Evolutionary conservation across 2,113 vertebrate species (phyloP).

Genomic region (Tonatia bakeri): DNA sequence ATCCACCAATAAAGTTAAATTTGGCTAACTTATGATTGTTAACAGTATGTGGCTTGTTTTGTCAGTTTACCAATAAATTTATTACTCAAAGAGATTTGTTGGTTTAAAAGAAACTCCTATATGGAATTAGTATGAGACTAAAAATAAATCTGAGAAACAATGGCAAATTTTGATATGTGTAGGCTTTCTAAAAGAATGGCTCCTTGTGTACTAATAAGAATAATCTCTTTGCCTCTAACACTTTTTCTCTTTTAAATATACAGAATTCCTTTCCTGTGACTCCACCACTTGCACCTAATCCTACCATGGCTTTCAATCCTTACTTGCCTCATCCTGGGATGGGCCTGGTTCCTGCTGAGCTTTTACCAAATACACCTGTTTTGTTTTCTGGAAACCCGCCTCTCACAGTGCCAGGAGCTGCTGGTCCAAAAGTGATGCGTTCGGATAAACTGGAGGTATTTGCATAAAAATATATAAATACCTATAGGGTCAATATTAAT

Average conservation of each 20-base stretch:
- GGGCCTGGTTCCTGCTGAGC: slow-evolving; percentile 93
- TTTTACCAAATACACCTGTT: slow-evolving; percentile 92
- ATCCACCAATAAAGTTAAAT: slow-evolving; percentile 24
- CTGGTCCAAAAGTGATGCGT: slow-evolving; percentile 91
- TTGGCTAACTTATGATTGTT: slow-evolving; percentile 52
- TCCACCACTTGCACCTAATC: slow-evolving; percentile 89
- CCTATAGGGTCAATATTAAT: not conserved
- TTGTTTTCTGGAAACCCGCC: slow-evolving; percentile 94
- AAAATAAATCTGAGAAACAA: slow-evolving; percentile 32
- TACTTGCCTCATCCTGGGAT: slow-evolving; percentile 95
- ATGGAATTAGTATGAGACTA: slow-evolving; percentile 55
- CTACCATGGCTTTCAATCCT: slow-evolving; percentile 94
- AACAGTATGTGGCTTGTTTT: slow-evolving; percentile 65
- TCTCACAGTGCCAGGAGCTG: slow-evolving; percentile 87
- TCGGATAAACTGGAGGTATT: slow-evolving; percentile 98
- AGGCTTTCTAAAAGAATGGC: slow-evolving; percentile 32
- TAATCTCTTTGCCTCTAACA: not conserved
- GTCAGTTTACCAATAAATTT: slow-evolving; percentile 70
- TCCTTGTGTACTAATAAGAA: slow-evolving; percentile 7
- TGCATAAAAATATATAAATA: slow-evolving; percentile 37
- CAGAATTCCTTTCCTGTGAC: slow-evolving; percentile 94
- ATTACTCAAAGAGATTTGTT: slow-evolving; percentile 61
- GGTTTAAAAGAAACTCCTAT: slow-evolving; percentile 62
- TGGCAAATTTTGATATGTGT: not conserved
- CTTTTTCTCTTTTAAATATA: slow-evolving; percentile 62